Evolutionary conservation across 1,140 invertebrate genomes (phyloP).

Genomic region (Macrotrachela quadricornifera): DNA sequence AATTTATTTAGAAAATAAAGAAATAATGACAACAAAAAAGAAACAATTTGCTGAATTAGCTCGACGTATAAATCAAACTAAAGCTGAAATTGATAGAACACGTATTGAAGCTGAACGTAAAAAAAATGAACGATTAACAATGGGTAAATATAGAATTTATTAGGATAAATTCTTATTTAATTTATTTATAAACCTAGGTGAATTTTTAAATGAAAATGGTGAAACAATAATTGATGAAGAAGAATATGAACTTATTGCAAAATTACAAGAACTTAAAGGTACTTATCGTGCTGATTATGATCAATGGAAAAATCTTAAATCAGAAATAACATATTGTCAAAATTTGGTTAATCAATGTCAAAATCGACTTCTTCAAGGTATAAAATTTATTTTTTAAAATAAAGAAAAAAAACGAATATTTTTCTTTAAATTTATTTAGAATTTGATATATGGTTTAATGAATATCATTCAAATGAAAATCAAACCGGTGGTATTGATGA

Average conservation of each 20-base stretch:
- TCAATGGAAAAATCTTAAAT: constrained; percentile 24
- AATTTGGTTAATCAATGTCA: constrained; percentile 29
- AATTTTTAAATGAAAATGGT: constrained; percentile 23
- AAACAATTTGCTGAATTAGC: constrained; percentile 26
- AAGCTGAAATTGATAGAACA: constrained; percentile 23
- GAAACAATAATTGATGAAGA: constrained; percentile 29
- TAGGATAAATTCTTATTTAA: no score
- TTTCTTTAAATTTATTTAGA: background rate
- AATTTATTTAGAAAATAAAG: constrained; percentile 30
- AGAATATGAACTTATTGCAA: constrained; percentile 26
- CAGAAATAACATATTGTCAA: constrained; percentile 30
- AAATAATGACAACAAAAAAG: constrained; percentile 24
- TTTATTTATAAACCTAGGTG: background rate
- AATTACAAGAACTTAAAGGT: constrained; percentile 23
- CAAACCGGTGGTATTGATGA: no score
- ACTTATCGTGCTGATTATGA: constrained; percentile 21
- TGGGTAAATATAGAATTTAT: constrained; percentile 17
- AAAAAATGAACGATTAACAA: constrained; percentile 19
- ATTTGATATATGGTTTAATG: constrained; percentile 9
- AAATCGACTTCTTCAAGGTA: constrained; percentile 26
- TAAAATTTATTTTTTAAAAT: background rate
- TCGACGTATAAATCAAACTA: constrained; percentile 22
- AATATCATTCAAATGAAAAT: background rate
- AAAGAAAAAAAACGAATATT: no score
- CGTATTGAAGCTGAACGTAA: constrained; percentile 17